Evolutionary conservation across 1,140 invertebrate species (phyloP), one percentile per base, ranked within the genome.

Genomic region (Plodia interpunctella): DNA sequence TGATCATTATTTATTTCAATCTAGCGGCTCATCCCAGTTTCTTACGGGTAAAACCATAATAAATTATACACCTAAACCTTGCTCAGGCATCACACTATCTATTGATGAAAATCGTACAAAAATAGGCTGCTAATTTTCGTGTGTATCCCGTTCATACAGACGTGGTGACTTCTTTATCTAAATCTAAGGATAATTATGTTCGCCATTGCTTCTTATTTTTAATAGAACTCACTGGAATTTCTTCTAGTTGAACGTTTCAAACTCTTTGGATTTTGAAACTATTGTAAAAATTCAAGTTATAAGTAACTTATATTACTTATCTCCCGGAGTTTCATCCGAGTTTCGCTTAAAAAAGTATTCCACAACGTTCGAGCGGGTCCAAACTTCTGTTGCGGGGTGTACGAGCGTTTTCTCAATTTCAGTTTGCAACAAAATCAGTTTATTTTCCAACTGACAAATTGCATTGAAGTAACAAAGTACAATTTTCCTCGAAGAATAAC

Each of bases 391-490:
- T 60, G 68, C 68, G 68, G 60, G 56, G 60, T 74, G 71, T 70
- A 68, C 66, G 63, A 71, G 68, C 64, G 78, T 80, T 83, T 79
- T 79, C 79, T 74, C 83, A 77, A 82, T 81, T 79, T 79, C 79
- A 82, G 76, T 83, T 84, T 73, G 71, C 74, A 83, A 86, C 75
- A 83, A 83, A 81, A 78, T 81, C 75, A 76, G 74, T 83, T 86
- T 86, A 86, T 86, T 82, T 80, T 82, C 72, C 63, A 70, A 70
- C 74, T 79, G 78, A 81, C 72, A 86, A 83, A 86, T 83, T 81
- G 72, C 67, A 76, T 70, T 83, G 70, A 69, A 80, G 70, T 76
- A 77, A 81, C 74, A 76, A 79, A 76, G 65, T 70, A 74, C 72
- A 74, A 76, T 76, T 76, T 74, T 75, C 65, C 68, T 71, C 72